phyloP scores from a whole-genome alignment of 2,113 vertebrate genomes.

The Pelvicachromis taeniatus region DNA sequence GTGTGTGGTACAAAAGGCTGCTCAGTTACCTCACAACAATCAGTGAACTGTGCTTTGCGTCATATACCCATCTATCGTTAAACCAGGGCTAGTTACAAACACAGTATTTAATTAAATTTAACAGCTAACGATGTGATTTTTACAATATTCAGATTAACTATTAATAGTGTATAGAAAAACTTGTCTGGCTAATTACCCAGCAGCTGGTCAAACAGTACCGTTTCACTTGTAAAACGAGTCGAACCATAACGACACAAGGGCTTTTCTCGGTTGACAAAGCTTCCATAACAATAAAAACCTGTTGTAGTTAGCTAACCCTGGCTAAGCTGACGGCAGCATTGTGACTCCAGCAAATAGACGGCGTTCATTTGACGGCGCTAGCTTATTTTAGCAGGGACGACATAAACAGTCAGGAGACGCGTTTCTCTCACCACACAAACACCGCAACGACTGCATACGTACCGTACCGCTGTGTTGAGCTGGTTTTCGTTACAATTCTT shows the following conservation, averaged over 20 bases:
- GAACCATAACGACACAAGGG: background rate
- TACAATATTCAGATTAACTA: background rate
- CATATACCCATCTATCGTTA: background rate
- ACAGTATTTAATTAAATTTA: background rate
- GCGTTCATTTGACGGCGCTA: slow-evolving; percentile 50
- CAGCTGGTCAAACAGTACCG: background rate
- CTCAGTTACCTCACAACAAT: slow-evolving; percentile 4
- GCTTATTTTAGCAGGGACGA: slow-evolving; percentile 34
- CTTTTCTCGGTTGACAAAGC: background rate
- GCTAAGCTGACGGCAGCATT: background rate
- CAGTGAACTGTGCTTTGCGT: background rate
- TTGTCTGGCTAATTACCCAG: background rate
- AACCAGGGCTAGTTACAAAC: background rate
- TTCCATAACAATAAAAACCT: slow-evolving; percentile 37
- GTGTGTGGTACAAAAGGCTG: slow-evolving; percentile 19
- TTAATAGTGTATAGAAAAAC: background rate
- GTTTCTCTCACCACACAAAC: background rate
- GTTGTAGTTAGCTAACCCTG: slow-evolving; percentile 29
- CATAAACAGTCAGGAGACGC: background rate
- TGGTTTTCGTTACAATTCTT: background rate
- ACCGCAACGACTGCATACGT: background rate
- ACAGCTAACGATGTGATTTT: background rate
- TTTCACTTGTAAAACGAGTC: background rate
- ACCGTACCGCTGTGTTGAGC: background rate
- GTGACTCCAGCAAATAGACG: slow-evolving; percentile 65